Evolutionary conservation across 1,140 invertebrate species (phyloP), one percentile per base, ranked within the genome.

Genomic region (Drosophila simulans): DNA sequence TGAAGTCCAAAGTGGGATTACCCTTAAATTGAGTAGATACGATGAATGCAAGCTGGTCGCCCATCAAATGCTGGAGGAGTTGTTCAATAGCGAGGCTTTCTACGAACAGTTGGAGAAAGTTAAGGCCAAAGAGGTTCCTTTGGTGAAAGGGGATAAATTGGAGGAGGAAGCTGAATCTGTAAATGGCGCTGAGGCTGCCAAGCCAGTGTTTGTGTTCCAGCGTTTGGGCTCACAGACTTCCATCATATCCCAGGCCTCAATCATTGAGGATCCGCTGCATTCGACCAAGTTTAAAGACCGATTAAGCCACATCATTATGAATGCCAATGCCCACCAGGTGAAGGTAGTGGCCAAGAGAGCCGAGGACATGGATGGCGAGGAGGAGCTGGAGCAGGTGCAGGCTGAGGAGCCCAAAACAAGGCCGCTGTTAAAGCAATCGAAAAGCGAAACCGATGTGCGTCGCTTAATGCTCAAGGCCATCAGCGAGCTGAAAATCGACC

Each of bases 381-480:
- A 57, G 48, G 51, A 63, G 39, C 10, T 15, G 17, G 48, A 43
- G 27, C 12, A 34, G 45, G 45, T 17, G n/a, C 35, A 11, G 35
- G 35, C 42, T 8, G 63, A 49, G 46, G 52, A 46, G 48, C 17
- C 27, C 7, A 20, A 49, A 17, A 45, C 45, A 34, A 70, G 89
- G 56, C 84, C 89, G 15, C 66, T 52, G 13, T 63, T 92, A 12
- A 90, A 91, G 68, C 91, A 91, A 66, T 92, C 91, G 51, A 92
- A 92, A 78, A 92, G 91, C 55, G 91, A 92, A 81, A 77, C 79
- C 39, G 91, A 92, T 84, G 64, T 92, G 37, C 81, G 85, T 22
- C 60, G 80, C 51, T 52, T 91, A 56, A 54, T 91, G 48, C 65
- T 92, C 43, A 77, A 86, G 64, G 90, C 91, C 45, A 91, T 91